Percentiles rank a stretch among this genome's conserved stretches.
These are phyloP conservation scores for Pocota personata DNA, from an alignment of 2,888 invertebrate genomes.

Conservation along the genomic window DNA sequence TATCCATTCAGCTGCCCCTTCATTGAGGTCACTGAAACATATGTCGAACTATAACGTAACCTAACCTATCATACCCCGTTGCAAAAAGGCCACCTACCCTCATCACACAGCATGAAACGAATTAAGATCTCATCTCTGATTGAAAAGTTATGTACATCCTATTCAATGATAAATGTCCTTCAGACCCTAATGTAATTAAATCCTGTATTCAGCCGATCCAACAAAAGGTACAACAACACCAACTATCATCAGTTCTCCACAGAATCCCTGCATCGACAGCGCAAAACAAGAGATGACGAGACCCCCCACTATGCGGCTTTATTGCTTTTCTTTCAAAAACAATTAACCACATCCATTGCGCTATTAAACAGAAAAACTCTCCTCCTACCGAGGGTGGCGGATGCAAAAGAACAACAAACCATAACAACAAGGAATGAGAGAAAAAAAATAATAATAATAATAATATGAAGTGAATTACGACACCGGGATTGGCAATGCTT, in stretches of 20 bases:
- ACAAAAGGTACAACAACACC: background rate
- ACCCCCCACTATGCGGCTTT: constrained; percentile 48
- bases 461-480: constrained; percentile 70
- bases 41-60: background rate
- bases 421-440: constrained; percentile 25
- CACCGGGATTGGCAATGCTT: constrained; percentile 53
- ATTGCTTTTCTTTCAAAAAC: constrained; percentile 71
- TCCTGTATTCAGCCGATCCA: constrained; percentile 27
- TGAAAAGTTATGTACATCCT: constrained; percentile 32
- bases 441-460: constrained; percentile 35
- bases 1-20: too few relatives aligned
- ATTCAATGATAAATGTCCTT: constrained; percentile 30
- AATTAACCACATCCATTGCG: constrained; percentile 71
- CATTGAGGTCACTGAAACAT: background rate
- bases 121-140: constrained; percentile 32
- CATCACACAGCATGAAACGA: background rate
- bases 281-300: background rate
- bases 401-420: constrained; percentile 54
- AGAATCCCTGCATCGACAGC: background rate
- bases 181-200: constrained; percentile 37
- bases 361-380: constrained; percentile 38
- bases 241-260: background rate
- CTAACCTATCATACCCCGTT: background rate
- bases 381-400: constrained; percentile 9
- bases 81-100: background rate